Base-by-base conservation (phyloP, 23 tunicate species). In the Ascidia mentula region DNA sequence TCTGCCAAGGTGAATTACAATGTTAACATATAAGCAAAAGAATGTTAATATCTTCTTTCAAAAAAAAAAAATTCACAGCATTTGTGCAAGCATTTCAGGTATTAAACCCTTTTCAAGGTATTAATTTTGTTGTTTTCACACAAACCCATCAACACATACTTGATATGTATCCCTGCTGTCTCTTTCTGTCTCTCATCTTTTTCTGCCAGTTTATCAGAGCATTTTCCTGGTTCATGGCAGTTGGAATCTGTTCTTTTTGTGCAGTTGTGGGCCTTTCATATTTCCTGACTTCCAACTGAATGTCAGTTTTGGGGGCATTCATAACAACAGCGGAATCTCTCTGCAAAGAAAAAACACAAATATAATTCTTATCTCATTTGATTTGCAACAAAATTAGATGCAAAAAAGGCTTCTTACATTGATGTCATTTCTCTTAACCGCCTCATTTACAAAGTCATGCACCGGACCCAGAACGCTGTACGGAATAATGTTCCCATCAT, bases 101-200 rank as follows among this genome's bases (percentile, higher is more conserved):
- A n/a, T n/a, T n/a, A n/a, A n/a, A n/a, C n/a, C n/a, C n/a, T n/a
- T n/a, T n/a, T n/a, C n/a, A n/a, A n/a, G n/a, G n/a, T n/a, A n/a
- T n/a, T n/a, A n/a, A n/a, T n/a, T n/a, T n/a, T n/a, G n/a, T n/a
- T n/a, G n/a, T n/a, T n/a, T n/a, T n/a, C n/a, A n/a, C n/a, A n/a
- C n/a, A n/a, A n/a, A n/a, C n/a, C n/a, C n/a, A n/a, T n/a, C 12
- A 39, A 35, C 53, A 76, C 59, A 45, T 39, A 91, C 97, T 82
- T 46, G 99, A 95, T 59, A 95, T 95, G 45, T 78, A 69, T 79
- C 95, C 95, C 39, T 95, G 99, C 69, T 91, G 91, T 36, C 77
- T 61, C 69, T 95, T 95, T 42, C 99, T 46, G 30, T 82, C 91
- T 4, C 82, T 86, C 99, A 95, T 95, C 32, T 82, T 85, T 73